These are phyloP conservation scores for Oncorhynchus gorbuscha DNA, from an alignment of 2,113 vertebrate genomes.

Conservation along the genomic window DNA sequence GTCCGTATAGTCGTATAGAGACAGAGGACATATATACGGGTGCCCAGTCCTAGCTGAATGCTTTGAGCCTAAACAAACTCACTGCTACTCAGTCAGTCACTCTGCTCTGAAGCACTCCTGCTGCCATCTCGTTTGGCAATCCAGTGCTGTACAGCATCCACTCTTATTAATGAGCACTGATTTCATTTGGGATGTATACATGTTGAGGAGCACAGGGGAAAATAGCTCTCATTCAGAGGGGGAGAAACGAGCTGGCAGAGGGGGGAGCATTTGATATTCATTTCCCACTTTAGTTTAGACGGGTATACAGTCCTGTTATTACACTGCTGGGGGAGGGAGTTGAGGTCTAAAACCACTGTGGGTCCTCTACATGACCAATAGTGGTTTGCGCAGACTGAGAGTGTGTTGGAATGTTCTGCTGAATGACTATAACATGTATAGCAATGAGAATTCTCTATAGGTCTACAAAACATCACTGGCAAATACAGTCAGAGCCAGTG, in stretches of 20 bases:
- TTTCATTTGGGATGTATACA: background rate
- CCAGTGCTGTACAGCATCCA: background rate
- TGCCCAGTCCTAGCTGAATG: slow-evolving; percentile 11
- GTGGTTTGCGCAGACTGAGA: background rate
- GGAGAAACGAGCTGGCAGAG: background rate
- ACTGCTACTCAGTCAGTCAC: background rate
- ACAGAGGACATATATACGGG: slow-evolving; percentile 1
- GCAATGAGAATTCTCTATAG: background rate
- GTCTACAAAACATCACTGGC: background rate
- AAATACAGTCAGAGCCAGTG: background rate
- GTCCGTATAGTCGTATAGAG: background rate
- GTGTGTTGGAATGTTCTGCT: too few relatives aligned
- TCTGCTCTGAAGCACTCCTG: background rate
- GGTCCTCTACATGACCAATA: background rate
- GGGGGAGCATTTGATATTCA: background rate
- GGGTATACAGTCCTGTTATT: background rate
- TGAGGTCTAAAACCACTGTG: background rate
- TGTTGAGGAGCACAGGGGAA: background rate
- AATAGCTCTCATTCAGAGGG: background rate
- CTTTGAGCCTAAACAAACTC: background rate
- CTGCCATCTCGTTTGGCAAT: background rate
- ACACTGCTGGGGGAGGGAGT: background rate
- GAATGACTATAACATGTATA: too few relatives aligned
- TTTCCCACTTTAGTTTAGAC: background rate
- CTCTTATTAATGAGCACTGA: background rate